These are phyloP conservation scores for Zaprionus camerounensis DNA, from an alignment of 1,140 invertebrate genomes.

Conservation along the genomic window DNA sequence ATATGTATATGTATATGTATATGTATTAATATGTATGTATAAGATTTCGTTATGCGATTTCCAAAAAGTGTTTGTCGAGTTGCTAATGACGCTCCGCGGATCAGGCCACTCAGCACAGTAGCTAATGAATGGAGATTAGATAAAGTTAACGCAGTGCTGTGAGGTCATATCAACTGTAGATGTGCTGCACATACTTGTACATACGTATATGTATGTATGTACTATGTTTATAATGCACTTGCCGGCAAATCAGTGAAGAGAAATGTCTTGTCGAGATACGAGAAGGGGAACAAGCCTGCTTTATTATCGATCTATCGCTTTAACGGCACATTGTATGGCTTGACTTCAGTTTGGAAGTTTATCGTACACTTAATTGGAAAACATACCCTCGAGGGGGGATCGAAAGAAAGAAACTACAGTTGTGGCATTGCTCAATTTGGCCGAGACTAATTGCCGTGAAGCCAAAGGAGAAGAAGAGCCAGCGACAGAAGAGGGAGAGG, in stretches of 20 bases:
- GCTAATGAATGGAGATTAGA: constrained; percentile 34
- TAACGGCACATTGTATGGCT: background rate
- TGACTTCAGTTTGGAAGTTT: background rate
- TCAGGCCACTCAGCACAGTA: constrained; percentile 1
- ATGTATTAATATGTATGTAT: too few relatives aligned
- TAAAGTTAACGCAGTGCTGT: constrained; percentile 25
- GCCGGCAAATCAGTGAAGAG: constrained; percentile 15
- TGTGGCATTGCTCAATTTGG: constrained; percentile 32
- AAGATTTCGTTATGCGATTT: background rate
- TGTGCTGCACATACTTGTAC: background rate
- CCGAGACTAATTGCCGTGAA: constrained; percentile 42
- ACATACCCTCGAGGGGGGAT: background rate
- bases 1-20: too few relatives aligned
- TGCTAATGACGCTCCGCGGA: constrained; percentile 1
- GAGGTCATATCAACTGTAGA: constrained; percentile 14
- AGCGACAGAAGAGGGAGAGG: background rate
- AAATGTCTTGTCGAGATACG: background rate
- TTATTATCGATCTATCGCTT: constrained; percentile 29
- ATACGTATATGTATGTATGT: background rate
- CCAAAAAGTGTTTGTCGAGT: constrained; percentile 5
- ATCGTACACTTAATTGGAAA: constrained; percentile 43
- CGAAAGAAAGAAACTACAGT: constrained; percentile 14
- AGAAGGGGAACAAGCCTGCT: constrained; percentile 6
- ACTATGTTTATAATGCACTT: constrained; percentile 23
- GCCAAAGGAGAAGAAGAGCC: constrained; percentile 5